Base-by-base conservation (phyloP, 2,888 invertebrate genomes). In the Amphiduros pacificus region DNA sequence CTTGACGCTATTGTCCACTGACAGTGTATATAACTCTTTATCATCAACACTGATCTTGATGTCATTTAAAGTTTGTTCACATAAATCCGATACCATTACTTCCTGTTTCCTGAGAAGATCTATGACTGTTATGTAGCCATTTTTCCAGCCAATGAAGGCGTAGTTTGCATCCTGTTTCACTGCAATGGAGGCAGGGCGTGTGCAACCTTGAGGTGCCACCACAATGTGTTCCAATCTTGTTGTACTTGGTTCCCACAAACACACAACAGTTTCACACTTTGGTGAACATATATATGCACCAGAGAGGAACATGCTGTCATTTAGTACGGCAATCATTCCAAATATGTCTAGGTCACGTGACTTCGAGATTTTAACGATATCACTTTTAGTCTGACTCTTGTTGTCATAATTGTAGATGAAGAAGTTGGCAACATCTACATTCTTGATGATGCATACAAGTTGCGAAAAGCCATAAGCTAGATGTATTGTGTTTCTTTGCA, bases 51-150 rank as follows among this genome's bases (percentile, higher is more conserved):
- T 28, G 24, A 65, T n/a, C 2, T 44, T 24, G 26, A 67, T 29
- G 28, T 36, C 28, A 49, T 49, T 52, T 5, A 67, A 31, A 5
- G 32, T 14, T 11, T 62, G 56, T 1, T 61, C 59, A 50, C 65
- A 65, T 5, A 52, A 62, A 11, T 56, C 27, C 5, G 61, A 24
- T 9, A 3, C 24, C 17, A 29, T 26, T 41, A 63, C 14, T n/a
- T 58, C 44, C n/a, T 54, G n/a, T 14, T 24, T 20, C 2, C 36
- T 44, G 5, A 20, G 14, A 24, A 66, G 27, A 29, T 60, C 41
- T 2, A 62, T 41, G 0, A 67, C 26, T 14, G 27, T 53, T n/a
- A 67, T 50, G n/a, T 57, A 44, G 4, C 67, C 67, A 44, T 44
- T 44, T 9, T n/a, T 22, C 44, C 44, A 44, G 6, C 44, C 44